Evolutionary conservation across 2,113 vertebrate species (phyloP), one percentile per base, ranked within the genome.

Genomic region (Eurypyga helias): DNA sequence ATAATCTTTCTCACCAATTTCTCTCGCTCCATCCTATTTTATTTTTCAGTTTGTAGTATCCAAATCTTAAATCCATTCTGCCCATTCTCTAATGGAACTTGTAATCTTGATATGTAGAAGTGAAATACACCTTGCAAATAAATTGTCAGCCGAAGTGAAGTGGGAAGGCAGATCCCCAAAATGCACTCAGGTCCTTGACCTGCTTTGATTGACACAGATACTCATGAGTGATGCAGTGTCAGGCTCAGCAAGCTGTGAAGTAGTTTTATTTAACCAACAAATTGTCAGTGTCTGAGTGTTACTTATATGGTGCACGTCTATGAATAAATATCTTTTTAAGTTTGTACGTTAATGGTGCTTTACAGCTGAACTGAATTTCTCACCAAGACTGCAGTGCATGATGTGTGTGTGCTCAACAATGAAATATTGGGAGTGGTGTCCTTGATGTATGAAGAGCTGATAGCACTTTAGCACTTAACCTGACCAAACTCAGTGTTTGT

Each of bases 131-230:
- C 48, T 95, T 91, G 61, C 76, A 96, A 97, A 95, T 94, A 78
- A 46, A 13, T 81, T 96, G 80, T 86, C 73, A 96, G 67, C 26
- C 28, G 10, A 58, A 92, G 55, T 25, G 33, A 83, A 81, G 79
- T 64, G 72, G 58, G 69, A 95, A 96, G 79, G 70, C 76, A 97
- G 90, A 85, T 80, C 73, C 84, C 69, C 45, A 83, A 78, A 84
- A 89, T 9, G 69, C 2, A 1, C n/a, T 41, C 4, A 10, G 89
- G 76, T 92, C 82, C 87, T 96, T 92, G 97, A 89, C 90, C 92
- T 83, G 55, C 76, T 92, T 83, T 96, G 89, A 96, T 91, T 97
- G 97, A 90, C 75, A 69, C 69, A 61, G 95, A 64, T 61, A 36
- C 0, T 18, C 92, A 52, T 58, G 90, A 65, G 66, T 80, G 66